A percentile compares a stretch with the other conserved stretches of the same genome.
Conservation (phyloP, 2,113 vertebrate genomes). For the Syrmaticus mikado region DNA sequence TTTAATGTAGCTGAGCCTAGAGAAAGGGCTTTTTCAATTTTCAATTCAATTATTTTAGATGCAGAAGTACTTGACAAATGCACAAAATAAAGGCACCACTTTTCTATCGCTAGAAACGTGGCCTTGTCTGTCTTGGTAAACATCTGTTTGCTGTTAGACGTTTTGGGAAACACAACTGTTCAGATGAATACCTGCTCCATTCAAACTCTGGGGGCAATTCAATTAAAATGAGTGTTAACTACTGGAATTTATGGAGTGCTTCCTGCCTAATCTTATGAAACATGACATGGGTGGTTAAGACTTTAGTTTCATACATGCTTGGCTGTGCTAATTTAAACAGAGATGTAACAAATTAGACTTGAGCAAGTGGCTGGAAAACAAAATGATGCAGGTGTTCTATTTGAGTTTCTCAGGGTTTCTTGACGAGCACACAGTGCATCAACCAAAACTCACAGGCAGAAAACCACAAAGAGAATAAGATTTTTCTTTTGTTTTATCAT, state of each 20-base stretch:
- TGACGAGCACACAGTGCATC: not conserved
- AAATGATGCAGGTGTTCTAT: not conserved
- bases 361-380: conserved; percentile 14
- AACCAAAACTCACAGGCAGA: not conserved
- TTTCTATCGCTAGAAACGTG: not conserved
- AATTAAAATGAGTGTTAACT: conserved; percentile 65
- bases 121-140: not conserved
- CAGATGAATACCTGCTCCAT: not conserved
- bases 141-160: conserved; percentile 46
- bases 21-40: not conserved
- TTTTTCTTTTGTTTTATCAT: conserved; percentile 3
- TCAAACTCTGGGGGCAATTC: conserved; percentile 26
- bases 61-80: not conserved
- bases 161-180: not conserved
- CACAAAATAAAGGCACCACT: not conserved
- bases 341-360: conserved; percentile 5
- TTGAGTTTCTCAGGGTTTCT: not conserved
- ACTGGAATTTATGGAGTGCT: conserved; percentile 46
- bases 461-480: not conserved
- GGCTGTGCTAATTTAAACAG: not conserved
- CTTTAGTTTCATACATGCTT: conserved; percentile 8
- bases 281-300: not conserved
- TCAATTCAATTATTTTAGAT: not conserved
- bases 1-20: not conserved
- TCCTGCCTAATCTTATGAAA: conserved; percentile 47